These are phyloP conservation scores for Plestiodon gilberti DNA, from an alignment of 2,113 vertebrate species.

Conservation along the genomic window DNA sequence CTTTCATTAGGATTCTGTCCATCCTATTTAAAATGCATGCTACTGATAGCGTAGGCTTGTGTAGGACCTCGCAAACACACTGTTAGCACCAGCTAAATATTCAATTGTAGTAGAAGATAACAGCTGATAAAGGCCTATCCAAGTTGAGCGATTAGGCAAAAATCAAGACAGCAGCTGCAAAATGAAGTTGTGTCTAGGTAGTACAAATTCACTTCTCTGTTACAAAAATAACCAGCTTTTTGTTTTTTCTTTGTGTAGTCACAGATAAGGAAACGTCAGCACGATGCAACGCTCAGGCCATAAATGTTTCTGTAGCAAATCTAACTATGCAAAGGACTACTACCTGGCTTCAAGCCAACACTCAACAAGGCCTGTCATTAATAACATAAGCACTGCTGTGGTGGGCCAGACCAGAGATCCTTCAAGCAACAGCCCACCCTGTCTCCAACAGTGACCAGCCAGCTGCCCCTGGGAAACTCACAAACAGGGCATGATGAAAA, in stretches of 20 bases:
- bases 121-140: background rate
- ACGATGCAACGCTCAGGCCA: background rate
- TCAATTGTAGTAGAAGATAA: background rate
- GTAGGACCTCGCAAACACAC: no score
- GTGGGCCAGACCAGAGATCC: background rate
- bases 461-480: background rate
- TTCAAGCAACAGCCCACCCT: background rate
- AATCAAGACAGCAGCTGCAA: background rate
- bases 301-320: background rate
- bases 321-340: background rate
- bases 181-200: no score
- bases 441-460: background rate
- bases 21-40: no score
- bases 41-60: no score
- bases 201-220: background rate
- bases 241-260: slow-evolving; percentile 7
- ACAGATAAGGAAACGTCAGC: slow-evolving; percentile 19
- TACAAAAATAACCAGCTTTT: background rate
- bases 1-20: no score
- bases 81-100: no score
- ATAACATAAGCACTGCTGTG: background rate
- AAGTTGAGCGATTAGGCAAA: background rate
- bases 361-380: background rate
- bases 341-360: background rate
- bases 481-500: background rate